Evolutionary conservation across 2,113 vertebrate species (phyloP), one percentile per base, ranked within the genome.

Genomic region (Ammodytes marinus): DNA sequence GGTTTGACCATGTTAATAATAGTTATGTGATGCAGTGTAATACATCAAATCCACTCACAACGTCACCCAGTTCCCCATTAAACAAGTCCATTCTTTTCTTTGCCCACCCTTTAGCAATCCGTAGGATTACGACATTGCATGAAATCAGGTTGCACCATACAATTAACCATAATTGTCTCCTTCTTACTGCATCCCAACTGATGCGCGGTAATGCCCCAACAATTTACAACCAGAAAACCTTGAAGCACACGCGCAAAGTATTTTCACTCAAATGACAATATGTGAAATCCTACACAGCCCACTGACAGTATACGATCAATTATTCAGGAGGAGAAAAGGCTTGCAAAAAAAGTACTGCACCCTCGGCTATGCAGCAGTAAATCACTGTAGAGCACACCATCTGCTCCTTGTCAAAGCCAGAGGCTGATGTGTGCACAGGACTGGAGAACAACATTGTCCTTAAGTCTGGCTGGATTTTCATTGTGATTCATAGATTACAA

Each of bases 321-420:
- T 90, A 93, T 91, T 93, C 90, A 93, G 82, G 40, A 82, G 82
- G 54, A 87, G 72, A 90, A 90, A 27, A 83, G 74, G 73, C 83
- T 90, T 61, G 27, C 82, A 91, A 92, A 89, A 27, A 81, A 79
- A 79, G 84, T 83, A 82, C 65, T 46, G 75, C 92, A 85, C 87
- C 84, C 85, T 74, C 53, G 71, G 89, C 90, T 79, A 88, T 82
- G 81, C 85, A 85, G 86, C 89, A 70, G 84, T 94, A 93, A 91
- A 93, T 93, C 93, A 91, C 82, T 53, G 87, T 78, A 90, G 61
- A 85, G 86, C 81, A 46, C 80, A 88, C 87, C 89, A 92, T 92
- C 89, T 93, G 91, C 84, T 80, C 82, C 90, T 59, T 85, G 87
- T 90, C 91, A 79, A 46, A 80, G 55, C 79, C 83, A 82, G 69